These are phyloP conservation scores for Nycteola revayana DNA, from an alignment of 2,888 invertebrate species.

Conservation along the genomic window DNA sequence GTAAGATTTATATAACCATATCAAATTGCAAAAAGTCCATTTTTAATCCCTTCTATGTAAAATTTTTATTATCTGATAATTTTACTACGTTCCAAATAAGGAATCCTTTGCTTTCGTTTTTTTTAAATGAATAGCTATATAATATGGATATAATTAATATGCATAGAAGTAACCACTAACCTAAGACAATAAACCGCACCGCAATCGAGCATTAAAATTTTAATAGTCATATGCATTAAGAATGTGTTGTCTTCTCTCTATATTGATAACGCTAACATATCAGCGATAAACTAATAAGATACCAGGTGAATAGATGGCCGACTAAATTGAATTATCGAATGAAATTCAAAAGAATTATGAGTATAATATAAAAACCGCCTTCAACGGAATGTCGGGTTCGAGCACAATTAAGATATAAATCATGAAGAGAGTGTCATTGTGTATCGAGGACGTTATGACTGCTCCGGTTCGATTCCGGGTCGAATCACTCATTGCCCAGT, in stretches of 20 bases:
- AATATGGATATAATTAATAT: no score
- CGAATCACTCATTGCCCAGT: constrained; percentile 65
- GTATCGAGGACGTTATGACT: constrained; percentile 75
- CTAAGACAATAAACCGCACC: no score
- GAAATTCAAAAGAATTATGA: constrained; percentile 58
- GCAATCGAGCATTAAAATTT: no score
- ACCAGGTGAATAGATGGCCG: constrained; percentile 26
- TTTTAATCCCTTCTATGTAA: no score
- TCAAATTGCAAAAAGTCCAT: no score
- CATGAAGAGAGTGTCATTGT: constrained; percentile 70
- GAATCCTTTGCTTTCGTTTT: no score
- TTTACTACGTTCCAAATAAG: no score
- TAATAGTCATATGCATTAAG: no score
- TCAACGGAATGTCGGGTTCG: constrained; percentile 56
- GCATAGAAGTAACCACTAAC: no score
- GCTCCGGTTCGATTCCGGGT: constrained; percentile 61
- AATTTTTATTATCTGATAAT: no score
- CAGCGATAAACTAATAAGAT: constrained; percentile 28
- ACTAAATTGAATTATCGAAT: constrained; percentile 33
- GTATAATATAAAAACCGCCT: constrained; percentile 58
- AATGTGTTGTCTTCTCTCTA: constrained; percentile 19
- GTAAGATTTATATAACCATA: no score
- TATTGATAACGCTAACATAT: constrained; percentile 27
- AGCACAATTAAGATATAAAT: constrained; percentile 78
- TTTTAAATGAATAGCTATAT: no score